A percentile compares a stretch with the other conserved stretches of the same genome.
Evolutionary conservation across 30 jellyfish, hydroid and myxozoan species (phyloP).

Genomic region (Phacellophora camtschatica): DNA sequence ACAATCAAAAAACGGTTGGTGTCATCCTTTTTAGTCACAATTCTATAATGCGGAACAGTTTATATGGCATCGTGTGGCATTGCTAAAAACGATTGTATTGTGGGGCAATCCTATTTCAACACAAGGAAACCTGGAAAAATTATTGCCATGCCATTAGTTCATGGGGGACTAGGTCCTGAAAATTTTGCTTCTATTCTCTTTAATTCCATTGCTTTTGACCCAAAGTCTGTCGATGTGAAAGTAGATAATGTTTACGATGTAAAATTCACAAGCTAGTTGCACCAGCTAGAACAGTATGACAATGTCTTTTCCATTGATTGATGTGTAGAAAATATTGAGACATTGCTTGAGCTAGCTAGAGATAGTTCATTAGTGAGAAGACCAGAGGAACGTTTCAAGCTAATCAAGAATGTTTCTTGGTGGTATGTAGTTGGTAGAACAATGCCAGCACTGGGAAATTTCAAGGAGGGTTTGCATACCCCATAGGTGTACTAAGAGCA

Average conservation of each 20-base stretch:
- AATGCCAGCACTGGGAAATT: not conserved
- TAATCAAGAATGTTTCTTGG: not conserved
- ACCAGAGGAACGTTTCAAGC: not conserved
- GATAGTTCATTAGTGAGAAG: not conserved
- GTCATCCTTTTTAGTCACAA: too few species aligned
- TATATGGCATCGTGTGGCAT: too few species aligned
- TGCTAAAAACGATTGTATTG: too few species aligned
- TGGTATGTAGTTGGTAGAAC: not conserved
- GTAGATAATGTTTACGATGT: not conserved
- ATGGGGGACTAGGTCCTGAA: not conserved
- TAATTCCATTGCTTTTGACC: not conserved
- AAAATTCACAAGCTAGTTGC: not conserved
- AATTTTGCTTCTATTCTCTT: not conserved
- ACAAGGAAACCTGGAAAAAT: not conserved
- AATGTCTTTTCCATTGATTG: not conserved
- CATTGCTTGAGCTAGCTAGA: not conserved
- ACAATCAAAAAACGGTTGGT: too few species aligned
- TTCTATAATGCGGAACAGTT: too few species aligned
- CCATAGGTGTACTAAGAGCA: not conserved
- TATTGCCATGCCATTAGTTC: not conserved
- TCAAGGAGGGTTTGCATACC: not conserved
- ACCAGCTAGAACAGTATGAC: not conserved
- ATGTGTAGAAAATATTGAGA: not conserved
- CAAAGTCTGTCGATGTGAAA: not conserved
- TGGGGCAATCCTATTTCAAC: too few species aligned